Evolutionary conservation across 92 coral and sea anemone species (phyloP), one percentile per base, ranked within the genome.

Genomic region (Phenganax stokvisi): DNA sequence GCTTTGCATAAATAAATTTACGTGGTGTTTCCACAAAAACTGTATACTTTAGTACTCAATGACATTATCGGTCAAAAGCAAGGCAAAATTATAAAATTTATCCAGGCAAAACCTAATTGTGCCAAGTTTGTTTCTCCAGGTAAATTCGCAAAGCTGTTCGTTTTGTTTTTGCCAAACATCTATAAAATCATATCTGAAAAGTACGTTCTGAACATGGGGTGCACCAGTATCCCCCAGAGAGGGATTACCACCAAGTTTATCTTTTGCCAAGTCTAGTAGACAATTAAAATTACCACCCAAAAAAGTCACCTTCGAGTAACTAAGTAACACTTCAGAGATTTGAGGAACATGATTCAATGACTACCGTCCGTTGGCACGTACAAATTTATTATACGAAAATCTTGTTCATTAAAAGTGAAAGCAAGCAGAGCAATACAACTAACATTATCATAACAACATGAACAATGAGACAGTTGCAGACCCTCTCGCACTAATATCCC

Each of bases 121-220:
- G 7, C 65, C 65, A 15, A 12, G 17, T 25, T 59, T 59, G 65
- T 59, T 59, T 13, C 20, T n/a, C 65, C 65, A 59, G 6, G 65
- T 7, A 25, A 59, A 59, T 6, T 13, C 27, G 8, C 60, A 25
- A 10, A 8, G 10, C 13, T 8, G 52, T 57, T 29, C 67, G 11
- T 76, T 70, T 76, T 76, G 81, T 28, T 25, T 47, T 3, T 70
- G 70, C 81, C 81, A 76, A 30, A 76, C 20, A 27, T 76, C 81
- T 3, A 57, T 29, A 0, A 56, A 55, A 4, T 47, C 2, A 28
- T 56, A 57, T n/a, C 25, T 16, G 4, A 0, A 54, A 7, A 17
- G 54, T 10, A 12, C 0, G 0, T 6, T 25, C 65, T 12, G 16
- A 13, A 59, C 2, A 59, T 59, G 63, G 16, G 13, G 8, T 3